Evolutionary conservation across 2,888 invertebrate genomes (phyloP).

Genomic region (Chorisops tibialis): DNA sequence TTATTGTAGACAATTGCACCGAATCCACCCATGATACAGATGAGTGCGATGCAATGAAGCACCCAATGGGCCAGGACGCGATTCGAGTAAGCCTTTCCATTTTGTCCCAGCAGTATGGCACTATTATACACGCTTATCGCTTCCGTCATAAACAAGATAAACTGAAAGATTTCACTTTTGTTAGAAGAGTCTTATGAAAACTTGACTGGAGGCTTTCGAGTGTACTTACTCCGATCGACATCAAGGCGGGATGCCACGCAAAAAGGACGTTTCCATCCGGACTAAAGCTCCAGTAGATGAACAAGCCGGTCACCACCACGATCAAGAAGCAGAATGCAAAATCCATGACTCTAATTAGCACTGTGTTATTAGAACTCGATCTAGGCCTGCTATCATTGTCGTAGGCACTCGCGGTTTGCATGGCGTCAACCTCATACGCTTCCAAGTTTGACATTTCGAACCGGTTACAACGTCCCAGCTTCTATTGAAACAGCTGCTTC

Average conservation of each 20-base stretch:
- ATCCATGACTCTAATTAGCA: neutral
- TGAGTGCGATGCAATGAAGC: neutral
- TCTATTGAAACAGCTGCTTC: neutral
- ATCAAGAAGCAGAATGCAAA: neutral
- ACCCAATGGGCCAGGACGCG: slow-evolving; percentile 17
- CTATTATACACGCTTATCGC: slow-evolving; percentile 5
- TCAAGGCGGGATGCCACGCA: slow-evolving; percentile 22
- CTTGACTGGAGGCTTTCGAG: neutral
- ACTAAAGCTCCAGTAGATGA: slow-evolving; percentile 17
- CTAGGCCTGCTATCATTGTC: neutral
- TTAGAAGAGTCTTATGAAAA: neutral
- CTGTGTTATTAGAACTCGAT: neutral
- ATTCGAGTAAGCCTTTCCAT: neutral
- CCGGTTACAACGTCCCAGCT: neutral
- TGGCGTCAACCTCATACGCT: neutral
- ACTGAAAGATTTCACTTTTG: slow-evolving; percentile 4
- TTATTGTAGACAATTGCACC: slow-evolving; percentile 16
- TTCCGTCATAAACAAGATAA: slow-evolving; percentile 18
- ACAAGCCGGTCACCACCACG: neutral
- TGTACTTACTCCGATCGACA: slow-evolving; percentile 17
- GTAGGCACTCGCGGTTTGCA: neutral
- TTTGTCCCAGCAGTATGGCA: neutral
- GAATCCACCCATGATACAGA: slow-evolving; percentile 10
- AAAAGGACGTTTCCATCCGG: slow-evolving; percentile 14
- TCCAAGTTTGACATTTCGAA: slow-evolving; percentile 19